These are phyloP conservation scores for Apis florea DNA, from an alignment of 1,140 invertebrate species.

Conservation along the genomic window DNA sequence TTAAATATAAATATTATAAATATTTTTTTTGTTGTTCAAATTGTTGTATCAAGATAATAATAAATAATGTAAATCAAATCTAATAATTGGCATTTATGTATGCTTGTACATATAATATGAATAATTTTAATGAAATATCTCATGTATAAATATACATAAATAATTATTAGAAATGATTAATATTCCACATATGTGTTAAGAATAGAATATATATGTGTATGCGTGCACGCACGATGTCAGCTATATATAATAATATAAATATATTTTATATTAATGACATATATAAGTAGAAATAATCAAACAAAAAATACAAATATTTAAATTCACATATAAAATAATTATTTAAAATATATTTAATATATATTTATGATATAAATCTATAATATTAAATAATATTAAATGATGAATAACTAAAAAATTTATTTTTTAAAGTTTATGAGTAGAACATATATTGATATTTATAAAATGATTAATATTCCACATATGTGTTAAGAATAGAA, in stretches of 20 bases:
- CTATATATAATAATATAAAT: too few species aligned
- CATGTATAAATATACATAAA: too few species aligned
- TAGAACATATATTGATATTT: too few species aligned
- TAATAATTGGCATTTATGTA: constrained; percentile 2
- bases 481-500: background rate
- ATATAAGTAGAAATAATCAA: too few species aligned
- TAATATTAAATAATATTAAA: background rate
- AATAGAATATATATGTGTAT: background rate
- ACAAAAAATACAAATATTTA: too few species aligned
- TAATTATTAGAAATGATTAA: background rate
- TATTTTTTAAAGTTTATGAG: background rate
- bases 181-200: background rate
- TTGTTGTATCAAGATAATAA: background rate
- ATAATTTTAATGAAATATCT: background rate
- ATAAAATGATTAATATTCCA: background rate
- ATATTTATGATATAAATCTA: background rate
- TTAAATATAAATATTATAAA: too few species aligned
- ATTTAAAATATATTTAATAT: too few species aligned
- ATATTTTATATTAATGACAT: too few species aligned
- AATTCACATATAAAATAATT: too few species aligned
- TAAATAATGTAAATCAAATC: background rate
- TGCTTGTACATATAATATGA: background rate
- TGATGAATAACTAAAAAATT: background rate
- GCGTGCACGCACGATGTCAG: too few species aligned
- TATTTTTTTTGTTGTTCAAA: background rate